Evolutionary conservation across 2,888 invertebrate species (phyloP).

Genomic region (Eupithecia tripunctaria): DNA sequence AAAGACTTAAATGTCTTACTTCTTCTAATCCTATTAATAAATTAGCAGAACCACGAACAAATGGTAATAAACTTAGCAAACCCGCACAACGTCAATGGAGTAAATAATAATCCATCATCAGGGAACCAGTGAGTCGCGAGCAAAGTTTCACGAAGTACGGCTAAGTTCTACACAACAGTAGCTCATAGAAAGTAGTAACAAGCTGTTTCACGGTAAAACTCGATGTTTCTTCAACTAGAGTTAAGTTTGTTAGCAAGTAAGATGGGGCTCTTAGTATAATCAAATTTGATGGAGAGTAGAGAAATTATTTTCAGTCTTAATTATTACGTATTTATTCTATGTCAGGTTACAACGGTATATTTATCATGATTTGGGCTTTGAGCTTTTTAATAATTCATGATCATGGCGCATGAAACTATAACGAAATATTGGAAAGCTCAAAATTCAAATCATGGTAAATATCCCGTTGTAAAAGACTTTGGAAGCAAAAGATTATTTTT

Average conservation of each 20-base stretch:
- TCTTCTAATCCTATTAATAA: neutral
- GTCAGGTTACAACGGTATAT: too few species aligned
- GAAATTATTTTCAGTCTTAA: neutral
- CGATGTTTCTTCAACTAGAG: conserved; percentile 21
- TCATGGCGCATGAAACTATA: too few species aligned
- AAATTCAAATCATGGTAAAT: too few species aligned
- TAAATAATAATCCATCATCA: conserved; percentile 16
- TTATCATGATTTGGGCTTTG: too few species aligned
- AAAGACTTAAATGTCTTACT: neutral
- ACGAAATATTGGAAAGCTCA: too few species aligned
- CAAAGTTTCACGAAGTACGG: conserved; percentile 10
- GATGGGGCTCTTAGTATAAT: conserved; percentile 4
- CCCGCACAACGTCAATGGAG: conserved; percentile 6
- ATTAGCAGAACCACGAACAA: neutral
- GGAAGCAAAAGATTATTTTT: too few species aligned
- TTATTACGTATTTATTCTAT: too few species aligned
- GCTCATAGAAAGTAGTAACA: conserved; percentile 20
- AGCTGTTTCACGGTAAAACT: conserved; percentile 26
- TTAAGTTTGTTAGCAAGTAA: conserved; percentile 13
- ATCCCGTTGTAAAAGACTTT: too few species aligned
- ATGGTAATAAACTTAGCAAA: neutral
- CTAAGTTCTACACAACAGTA: conserved; percentile 8
- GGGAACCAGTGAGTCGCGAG: conserved; percentile 6
- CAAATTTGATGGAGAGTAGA: neutral
- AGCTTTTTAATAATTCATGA: too few species aligned